A percentile compares a stretch with the other conserved stretches of the same genome.
These are phyloP conservation scores for Dromiciops gliroides DNA, from an alignment of 2,113 vertebrate species.

Conservation along the genomic window DNA sequence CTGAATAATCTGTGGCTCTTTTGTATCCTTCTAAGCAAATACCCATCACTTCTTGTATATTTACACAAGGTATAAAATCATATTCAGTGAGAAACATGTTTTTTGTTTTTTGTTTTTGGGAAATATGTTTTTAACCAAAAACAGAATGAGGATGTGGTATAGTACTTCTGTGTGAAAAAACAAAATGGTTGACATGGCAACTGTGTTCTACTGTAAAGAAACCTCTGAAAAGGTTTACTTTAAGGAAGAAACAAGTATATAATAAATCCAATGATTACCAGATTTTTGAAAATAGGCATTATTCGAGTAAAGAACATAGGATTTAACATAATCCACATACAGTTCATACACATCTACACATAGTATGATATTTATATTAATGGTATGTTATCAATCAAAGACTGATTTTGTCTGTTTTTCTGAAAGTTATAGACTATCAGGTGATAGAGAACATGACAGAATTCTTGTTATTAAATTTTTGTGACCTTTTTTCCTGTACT, in stretches of 20 bases:
- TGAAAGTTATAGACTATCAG: neutral
- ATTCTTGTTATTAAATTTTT: neutral
- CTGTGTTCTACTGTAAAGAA: neutral
- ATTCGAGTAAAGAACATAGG: neutral
- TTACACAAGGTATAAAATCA: neutral
- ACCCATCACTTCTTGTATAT: neutral
- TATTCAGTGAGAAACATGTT: too few relatives aligned
- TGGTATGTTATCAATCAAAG: neutral
- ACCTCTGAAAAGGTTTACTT: neutral
- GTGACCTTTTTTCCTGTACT: neutral
- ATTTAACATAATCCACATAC: neutral
- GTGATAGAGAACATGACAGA: neutral
- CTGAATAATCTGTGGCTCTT: neutral
- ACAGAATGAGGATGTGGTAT: too few relatives aligned
- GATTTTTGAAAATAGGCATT: neutral
- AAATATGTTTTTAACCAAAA: too few relatives aligned
- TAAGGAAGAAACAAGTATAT: neutral
- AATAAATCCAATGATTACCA: neutral
- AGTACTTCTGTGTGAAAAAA: neutral
- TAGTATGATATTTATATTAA: neutral
- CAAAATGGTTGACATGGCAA: neutral
- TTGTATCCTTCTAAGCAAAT: neutral
- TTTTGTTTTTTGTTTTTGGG: too few relatives aligned
- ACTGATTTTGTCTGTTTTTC: neutral
- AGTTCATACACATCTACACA: neutral